Evolutionary conservation across 2,113 vertebrate species (phyloP).

Genomic region (Neoarius graeffei): DNA sequence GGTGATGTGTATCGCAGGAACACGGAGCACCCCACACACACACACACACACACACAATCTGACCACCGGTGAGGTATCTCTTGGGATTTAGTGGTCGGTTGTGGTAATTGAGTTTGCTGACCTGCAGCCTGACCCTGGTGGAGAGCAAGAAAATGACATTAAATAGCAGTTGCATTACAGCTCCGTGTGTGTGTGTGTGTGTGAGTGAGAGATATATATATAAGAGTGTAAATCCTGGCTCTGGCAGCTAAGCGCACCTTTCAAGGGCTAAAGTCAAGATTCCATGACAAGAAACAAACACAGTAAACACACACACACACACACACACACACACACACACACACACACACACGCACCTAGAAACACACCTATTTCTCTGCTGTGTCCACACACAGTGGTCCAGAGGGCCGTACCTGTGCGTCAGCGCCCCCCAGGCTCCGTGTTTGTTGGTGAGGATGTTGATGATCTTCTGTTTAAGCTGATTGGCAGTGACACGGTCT

Average conservation of each 20-base stretch:
- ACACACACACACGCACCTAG: conserved; percentile 1
- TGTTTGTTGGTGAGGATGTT: conserved; percentile 99
- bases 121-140: conserved; percentile 70
- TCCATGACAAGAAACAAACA: conserved; percentile 26
- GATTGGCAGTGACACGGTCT: conserved; percentile 96
- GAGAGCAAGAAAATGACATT: conserved; percentile 76
- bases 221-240: conserved; percentile 57
- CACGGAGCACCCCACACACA: conserved; percentile 32
- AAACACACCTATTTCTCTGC: conserved; percentile 15
- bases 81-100: conserved; percentile 68
- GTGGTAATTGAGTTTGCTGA: conserved; percentile 79
- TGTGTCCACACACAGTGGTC: neutral
- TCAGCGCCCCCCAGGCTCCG: conserved; percentile 85
- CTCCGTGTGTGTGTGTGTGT: conserved; percentile 37
- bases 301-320: conserved; percentile 30
- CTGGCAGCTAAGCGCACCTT: conserved; percentile 29
- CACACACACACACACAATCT: conserved; percentile 60
- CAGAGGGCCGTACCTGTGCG: conserved; percentile 81
- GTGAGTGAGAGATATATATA: conserved; percentile 53
- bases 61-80: conserved; percentile 72
- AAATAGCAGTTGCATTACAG: conserved; percentile 65
- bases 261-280: conserved; percentile 27
- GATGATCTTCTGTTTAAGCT: conserved; percentile 98
- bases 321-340: conserved; percentile 17
- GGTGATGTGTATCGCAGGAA: conserved; percentile 52